A percentile compares a stretch with the other conserved stretches of the same genome.
phyloP scores from a whole-genome alignment of 2,113 vertebrate genomes.

The Serilophus lunatus region DNA sequence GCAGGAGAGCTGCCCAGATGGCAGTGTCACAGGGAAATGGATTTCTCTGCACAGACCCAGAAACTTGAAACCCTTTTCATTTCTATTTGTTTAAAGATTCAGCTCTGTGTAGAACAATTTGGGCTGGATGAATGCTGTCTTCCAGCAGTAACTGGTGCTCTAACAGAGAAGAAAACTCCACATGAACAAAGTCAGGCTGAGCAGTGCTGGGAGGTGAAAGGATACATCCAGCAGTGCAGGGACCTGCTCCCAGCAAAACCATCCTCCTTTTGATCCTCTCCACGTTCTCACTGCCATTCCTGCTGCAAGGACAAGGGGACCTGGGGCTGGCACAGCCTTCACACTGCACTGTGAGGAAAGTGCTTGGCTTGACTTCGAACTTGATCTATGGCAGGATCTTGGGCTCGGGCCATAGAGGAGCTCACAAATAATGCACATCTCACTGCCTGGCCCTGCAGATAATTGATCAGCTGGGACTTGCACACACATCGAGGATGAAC shows the following conservation, averaged over 20 bases:
- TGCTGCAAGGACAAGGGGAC: neutral
- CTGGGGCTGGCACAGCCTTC: neutral
- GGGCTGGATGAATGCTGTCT: neutral
- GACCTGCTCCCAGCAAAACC: neutral
- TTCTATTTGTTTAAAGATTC: neutral
- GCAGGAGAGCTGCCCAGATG: neutral
- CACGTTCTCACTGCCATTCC: accelerated
- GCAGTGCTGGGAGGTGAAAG: neutral
- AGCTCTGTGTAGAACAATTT: neutral
- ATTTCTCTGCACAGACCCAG: neutral
- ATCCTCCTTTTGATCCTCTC: neutral
- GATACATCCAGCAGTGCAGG: neutral
- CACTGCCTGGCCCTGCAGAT: neutral
- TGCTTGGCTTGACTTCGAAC: neutral
- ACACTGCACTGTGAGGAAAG: accelerated
- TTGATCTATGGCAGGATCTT: neutral
- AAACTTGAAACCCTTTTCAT: neutral
- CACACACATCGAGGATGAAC: neutral
- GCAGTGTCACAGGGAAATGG: neutral
- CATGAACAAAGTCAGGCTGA: neutral
- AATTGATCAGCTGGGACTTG: neutral
- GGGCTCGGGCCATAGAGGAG: neutral
- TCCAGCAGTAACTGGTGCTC: neutral
- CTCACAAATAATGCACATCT: neutral
- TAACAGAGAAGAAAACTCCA: neutral